Evolutionary conservation across 2,888 invertebrate genomes (phyloP).

Genomic region (Aleiodes alternator): DNA sequence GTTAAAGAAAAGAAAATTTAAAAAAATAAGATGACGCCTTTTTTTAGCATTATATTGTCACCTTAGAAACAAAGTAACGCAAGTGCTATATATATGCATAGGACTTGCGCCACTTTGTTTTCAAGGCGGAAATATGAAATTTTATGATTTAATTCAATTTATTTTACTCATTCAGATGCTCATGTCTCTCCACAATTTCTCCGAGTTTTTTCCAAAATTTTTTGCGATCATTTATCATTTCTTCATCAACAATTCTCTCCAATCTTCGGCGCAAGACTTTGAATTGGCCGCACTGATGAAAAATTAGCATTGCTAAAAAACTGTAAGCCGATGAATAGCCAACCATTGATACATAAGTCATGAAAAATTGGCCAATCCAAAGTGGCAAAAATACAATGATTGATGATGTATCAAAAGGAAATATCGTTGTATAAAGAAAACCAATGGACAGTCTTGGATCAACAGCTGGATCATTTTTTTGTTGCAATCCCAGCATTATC

Average conservation of each 20-base stretch:
- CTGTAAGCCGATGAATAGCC: slow-evolving; percentile 62
- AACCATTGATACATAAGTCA: slow-evolving; percentile 57
- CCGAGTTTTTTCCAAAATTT: slow-evolving; percentile 48
- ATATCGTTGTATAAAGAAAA: slow-evolving; percentile 55
- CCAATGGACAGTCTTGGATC: slow-evolving; percentile 47
- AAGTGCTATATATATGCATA: too few relatives aligned
- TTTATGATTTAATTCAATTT: neutral
- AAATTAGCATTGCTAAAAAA: slow-evolving; percentile 59
- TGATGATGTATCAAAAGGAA: slow-evolving; percentile 59
- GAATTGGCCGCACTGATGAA: slow-evolving; percentile 66
- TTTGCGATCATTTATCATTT: slow-evolving; percentile 37
- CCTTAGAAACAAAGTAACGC: neutral
- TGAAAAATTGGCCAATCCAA: slow-evolving; percentile 60
- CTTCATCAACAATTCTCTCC: slow-evolving; percentile 44
- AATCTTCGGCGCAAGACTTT: slow-evolving; percentile 44
- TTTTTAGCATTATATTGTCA: too few relatives aligned
- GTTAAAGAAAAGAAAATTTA: too few relatives aligned
- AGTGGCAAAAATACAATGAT: slow-evolving; percentile 60
- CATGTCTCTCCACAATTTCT: slow-evolving; percentile 50
- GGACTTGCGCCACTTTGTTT: too few relatives aligned
- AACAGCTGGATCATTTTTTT: slow-evolving; percentile 27
- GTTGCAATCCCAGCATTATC: slow-evolving; percentile 36
- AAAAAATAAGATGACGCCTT: too few relatives aligned
- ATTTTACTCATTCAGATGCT: slow-evolving; percentile 51
- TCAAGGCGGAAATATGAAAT: neutral